phyloP scores from a whole-genome alignment of 2,888 invertebrate species.

The Diachrysia chrysitis region DNA sequence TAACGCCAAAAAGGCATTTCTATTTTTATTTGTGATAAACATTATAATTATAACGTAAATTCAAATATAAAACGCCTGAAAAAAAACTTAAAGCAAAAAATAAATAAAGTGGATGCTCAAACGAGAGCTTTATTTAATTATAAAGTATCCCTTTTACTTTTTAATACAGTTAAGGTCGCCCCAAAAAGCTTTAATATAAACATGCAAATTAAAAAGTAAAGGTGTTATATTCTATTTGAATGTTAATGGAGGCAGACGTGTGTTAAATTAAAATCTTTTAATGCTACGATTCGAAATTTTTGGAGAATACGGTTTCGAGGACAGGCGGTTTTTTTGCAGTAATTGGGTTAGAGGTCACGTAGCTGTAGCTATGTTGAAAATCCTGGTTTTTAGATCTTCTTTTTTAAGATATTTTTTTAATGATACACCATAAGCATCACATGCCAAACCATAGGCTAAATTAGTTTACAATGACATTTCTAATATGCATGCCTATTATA shows the following conservation, averaged over 20 bases:
- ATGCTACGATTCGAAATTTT: not conserved
- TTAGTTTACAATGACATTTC: too few species aligned
- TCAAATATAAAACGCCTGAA: not conserved
- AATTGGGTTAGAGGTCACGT: not conserved
- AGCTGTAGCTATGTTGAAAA: too few species aligned
- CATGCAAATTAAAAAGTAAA: slow-evolving; percentile 5
- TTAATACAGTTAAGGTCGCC: slow-evolving; percentile 2
- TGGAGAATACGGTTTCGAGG: too few species aligned
- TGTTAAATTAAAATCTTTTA: not conserved
- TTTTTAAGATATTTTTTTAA: too few species aligned
- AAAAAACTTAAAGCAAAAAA: not conserved
- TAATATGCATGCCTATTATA: too few species aligned
- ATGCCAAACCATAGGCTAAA: too few species aligned
- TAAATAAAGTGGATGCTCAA: not conserved
- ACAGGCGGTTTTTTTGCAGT: not conserved
- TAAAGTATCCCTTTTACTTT: slow-evolving; percentile 1
- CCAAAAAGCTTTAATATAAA: slow-evolving; percentile 8
- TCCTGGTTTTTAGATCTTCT: too few species aligned
- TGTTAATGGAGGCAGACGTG: not conserved
- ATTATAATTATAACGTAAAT: too few species aligned
- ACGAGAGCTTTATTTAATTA: slow-evolving; percentile 6
- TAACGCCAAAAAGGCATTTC: not conserved
- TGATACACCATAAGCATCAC: too few species aligned
- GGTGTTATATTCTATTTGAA: not conserved
- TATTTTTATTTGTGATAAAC: not conserved